Percentiles rank a stretch among this genome's conserved stretches.
Evolutionary conservation across 2,797 vertebrate genomes (phyloP).

Genomic region (Coilia nasus): DNA sequence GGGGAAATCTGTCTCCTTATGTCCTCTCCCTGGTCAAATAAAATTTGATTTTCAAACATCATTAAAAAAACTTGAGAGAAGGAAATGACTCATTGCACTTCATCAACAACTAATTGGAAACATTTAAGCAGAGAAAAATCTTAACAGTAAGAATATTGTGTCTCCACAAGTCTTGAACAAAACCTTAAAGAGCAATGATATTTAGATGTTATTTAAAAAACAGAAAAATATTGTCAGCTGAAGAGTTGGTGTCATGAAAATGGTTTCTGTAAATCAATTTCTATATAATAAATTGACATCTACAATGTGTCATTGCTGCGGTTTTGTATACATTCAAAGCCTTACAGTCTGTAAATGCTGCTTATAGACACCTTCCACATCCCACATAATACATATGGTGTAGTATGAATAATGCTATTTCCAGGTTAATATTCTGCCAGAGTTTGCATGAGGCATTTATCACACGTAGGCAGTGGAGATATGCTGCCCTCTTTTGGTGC

Average conservation of each 20-base stretch:
- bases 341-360: neutral
- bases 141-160: neutral
- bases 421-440: neutral
- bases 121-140: neutral
- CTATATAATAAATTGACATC: too few species aligned
- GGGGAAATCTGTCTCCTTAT: neutral
- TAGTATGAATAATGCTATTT: neutral
- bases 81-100: neutral
- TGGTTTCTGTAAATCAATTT: neutral
- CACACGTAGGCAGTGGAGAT: constrained; percentile 8
- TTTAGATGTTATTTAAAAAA: neutral
- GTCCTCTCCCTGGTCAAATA: neutral
- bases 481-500: constrained; percentile 30
- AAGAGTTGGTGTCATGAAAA: neutral
- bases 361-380: neutral
- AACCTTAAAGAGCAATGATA: neutral
- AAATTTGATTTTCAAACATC: neutral
- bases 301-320: neutral
- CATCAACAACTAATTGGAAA: neutral
- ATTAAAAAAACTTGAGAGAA: neutral
- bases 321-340: neutral
- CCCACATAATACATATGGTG: neutral
- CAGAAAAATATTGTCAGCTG: neutral
- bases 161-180: neutral
- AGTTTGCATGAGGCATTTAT: neutral